A percentile compares a stretch with the other conserved stretches of the same genome.
Evolutionary conservation across 2,888 invertebrate genomes (phyloP).

Genomic region (Meiosimyza decipiens): DNA sequence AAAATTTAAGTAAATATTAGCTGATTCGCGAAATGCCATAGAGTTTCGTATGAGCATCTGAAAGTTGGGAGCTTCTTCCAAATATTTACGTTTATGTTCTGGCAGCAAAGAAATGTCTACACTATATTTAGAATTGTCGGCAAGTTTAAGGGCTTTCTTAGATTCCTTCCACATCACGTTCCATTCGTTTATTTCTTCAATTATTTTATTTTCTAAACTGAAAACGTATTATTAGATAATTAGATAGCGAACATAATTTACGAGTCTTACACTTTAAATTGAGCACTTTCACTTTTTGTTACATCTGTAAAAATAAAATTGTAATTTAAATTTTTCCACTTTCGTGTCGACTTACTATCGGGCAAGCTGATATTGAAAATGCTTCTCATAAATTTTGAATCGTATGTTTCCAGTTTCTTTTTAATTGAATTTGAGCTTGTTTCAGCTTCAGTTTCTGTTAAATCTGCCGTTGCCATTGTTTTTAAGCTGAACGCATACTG

Average conservation of each 20-base stretch:
- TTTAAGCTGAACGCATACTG: too few species aligned
- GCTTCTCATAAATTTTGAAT: conserved; percentile 40
- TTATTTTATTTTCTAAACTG: conserved; percentile 49
- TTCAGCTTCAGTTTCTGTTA: conserved; percentile 47
- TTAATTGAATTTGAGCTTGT: conserved; percentile 39
- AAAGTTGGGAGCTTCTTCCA: conserved; percentile 51
- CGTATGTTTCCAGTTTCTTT: conserved; percentile 27
- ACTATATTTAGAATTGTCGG: conserved; percentile 38
- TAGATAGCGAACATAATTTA: neutral
- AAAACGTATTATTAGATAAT: neutral
- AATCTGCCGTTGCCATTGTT: too few species aligned
- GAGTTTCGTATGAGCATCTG: conserved; percentile 53
- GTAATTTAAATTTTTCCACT: too few species aligned
- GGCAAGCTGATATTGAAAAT: conserved; percentile 51
- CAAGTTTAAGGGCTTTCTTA: conserved; percentile 33
- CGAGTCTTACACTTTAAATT: conserved; percentile 46
- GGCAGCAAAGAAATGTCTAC: conserved; percentile 47
- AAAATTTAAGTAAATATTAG: conserved; percentile 47
- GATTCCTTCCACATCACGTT: conserved; percentile 36
- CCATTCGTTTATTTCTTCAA: conserved; percentile 53
- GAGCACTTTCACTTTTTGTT: conserved; percentile 34
- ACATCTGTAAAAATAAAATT: conserved; percentile 22
- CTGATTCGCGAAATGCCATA: conserved; percentile 50
- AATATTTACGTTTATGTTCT: conserved; percentile 51
- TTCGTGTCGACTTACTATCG: conserved; percentile 44